phyloP scores from a whole-genome alignment of 1,140 invertebrate genomes.

The Temnothorax nylanderi region DNA sequence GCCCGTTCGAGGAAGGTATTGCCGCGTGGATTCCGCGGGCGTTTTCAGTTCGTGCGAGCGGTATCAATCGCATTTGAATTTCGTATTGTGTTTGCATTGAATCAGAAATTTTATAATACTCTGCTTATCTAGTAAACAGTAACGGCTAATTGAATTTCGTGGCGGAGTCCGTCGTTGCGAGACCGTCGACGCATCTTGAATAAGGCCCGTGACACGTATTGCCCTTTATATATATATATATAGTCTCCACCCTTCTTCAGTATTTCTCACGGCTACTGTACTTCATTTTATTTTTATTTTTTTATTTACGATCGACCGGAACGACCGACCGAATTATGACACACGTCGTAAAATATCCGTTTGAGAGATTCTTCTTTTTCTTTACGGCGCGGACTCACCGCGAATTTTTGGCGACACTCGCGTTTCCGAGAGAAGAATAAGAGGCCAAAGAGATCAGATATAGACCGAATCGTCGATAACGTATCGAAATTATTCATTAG shows the following conservation, averaged over 20 bases:
- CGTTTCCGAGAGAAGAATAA: background rate
- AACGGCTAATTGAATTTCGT: slow-evolving; percentile 32
- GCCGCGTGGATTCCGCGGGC: slow-evolving; percentile 6
- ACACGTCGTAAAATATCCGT: slow-evolving; percentile 34
- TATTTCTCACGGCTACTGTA: slow-evolving; percentile 55
- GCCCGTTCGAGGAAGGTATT: background rate
- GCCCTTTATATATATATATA: no score
- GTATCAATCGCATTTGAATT: slow-evolving; percentile 34
- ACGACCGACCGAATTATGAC: slow-evolving; percentile 51
- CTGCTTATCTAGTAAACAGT: slow-evolving; percentile 15
- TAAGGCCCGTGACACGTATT: slow-evolving; percentile 73
- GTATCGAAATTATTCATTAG: background rate
- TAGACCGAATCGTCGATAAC: background rate
- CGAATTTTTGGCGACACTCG: background rate
- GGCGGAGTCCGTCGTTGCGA: slow-evolving; percentile 60
- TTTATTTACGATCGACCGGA: slow-evolving; percentile 58
- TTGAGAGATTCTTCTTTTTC: background rate
- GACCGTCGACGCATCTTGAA: slow-evolving; percentile 68
- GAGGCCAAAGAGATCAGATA: background rate
- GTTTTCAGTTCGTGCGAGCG: background rate
- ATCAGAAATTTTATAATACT: slow-evolving; percentile 9
- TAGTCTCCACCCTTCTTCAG: slow-evolving; percentile 48
- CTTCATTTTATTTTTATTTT: slow-evolving; percentile 22
- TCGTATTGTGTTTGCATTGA: background rate
- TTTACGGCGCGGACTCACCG: background rate